These are phyloP conservation scores for Telenomus remus DNA, from an alignment of 1,140 invertebrate genomes.

Conservation along the genomic window DNA sequence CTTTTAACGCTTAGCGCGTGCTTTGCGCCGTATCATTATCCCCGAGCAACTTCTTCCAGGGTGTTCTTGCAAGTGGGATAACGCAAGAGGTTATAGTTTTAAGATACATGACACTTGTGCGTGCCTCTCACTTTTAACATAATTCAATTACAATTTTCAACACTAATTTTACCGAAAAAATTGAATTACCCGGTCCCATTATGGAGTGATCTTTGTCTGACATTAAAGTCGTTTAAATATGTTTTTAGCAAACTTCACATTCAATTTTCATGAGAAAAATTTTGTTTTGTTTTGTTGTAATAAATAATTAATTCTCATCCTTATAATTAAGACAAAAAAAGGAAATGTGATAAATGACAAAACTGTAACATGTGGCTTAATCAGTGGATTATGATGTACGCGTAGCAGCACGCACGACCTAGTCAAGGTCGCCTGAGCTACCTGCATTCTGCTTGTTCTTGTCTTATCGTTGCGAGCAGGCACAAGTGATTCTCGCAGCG, in stretches of 20 bases:
- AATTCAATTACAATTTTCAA: conserved; percentile 26
- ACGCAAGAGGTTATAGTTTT: conserved; percentile 49
- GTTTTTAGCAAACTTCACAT: too few species aligned
- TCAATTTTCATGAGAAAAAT: too few species aligned
- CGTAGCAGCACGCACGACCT: conserved; percentile 70
- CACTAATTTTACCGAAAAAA: conserved; percentile 20
- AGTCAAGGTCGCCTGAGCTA: conserved; percentile 69
- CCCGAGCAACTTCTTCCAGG: conserved; percentile 36
- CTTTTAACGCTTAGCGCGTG: conserved; percentile 58
- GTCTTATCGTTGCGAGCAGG: conserved; percentile 60
- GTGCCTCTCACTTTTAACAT: conserved; percentile 29
- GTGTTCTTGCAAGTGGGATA: conserved; percentile 33
- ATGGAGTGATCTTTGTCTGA: conserved; percentile 1
- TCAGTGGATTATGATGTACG: conserved; percentile 64
- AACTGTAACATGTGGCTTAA: conserved; percentile 66
- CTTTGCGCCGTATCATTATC: conserved; percentile 56
- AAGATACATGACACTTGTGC: conserved; percentile 44
- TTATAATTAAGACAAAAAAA: background rate
- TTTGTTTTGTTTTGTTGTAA: background rate
- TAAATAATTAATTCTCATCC: too few species aligned
- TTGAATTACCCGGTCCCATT: conserved; percentile 24
- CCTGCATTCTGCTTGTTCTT: conserved; percentile 74
- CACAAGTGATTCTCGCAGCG: conserved; percentile 64
- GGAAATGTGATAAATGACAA: conserved; percentile 21
- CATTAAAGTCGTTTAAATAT: background rate